Evolutionary conservation across 2,113 vertebrate genomes (phyloP).

Genomic region (Epinephelus lanceolatus): DNA sequence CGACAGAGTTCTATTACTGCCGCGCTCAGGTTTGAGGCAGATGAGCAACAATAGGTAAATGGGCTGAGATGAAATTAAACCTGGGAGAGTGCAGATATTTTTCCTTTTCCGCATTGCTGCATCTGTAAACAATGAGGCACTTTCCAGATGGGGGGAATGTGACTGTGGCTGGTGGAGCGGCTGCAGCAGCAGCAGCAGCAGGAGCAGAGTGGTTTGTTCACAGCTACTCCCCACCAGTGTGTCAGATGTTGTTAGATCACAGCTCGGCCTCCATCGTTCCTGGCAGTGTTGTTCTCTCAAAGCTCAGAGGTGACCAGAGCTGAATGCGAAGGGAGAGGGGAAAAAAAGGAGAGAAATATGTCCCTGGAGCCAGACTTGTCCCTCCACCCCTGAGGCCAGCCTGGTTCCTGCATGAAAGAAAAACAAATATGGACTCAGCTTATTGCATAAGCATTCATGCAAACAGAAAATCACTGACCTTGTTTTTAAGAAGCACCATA

Average conservation of each 20-base stretch:
- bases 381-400: conserved; percentile 38
- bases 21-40: conserved; percentile 54
- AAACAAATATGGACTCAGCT: conserved; percentile 65
- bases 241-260: conserved; percentile 76
- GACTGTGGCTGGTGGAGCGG: conserved; percentile 41
- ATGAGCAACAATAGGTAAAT: conserved; percentile 68
- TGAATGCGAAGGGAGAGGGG: conserved; percentile 15
- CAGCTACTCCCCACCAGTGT: conserved; percentile 65
- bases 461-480: conserved; percentile 53
- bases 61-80: conserved; percentile 64
- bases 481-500: conserved; percentile 43
- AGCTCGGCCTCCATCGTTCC: conserved; percentile 62
- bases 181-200: conserved; percentile 26
- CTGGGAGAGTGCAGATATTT: conserved; percentile 57
- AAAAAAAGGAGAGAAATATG: conserved; percentile 20
- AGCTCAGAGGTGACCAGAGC: conserved; percentile 69
- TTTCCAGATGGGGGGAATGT: conserved; percentile 52
- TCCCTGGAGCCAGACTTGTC: conserved; percentile 48
- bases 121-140: conserved; percentile 67
- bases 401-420: conserved; percentile 23
- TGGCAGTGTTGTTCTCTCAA: conserved; percentile 74
- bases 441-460: conserved; percentile 60
- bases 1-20: conserved; percentile 58
- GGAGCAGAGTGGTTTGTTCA: conserved; percentile 63
- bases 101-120: conserved; percentile 66